Evolutionary conservation across 2,888 invertebrate species (phyloP), one percentile per base, ranked within the genome.

Genomic region (Papilio protenor): DNA sequence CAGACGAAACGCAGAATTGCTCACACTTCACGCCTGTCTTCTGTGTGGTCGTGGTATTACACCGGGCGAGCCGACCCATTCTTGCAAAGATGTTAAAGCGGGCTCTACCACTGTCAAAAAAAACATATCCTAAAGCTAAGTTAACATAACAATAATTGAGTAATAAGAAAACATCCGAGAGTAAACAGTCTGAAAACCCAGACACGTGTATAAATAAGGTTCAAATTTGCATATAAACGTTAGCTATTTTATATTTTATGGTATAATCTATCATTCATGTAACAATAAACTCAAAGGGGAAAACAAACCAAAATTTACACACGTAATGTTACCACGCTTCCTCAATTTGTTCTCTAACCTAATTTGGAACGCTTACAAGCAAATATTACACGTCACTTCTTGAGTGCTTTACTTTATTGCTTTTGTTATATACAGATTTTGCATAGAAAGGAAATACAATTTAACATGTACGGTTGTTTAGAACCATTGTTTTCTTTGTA

Each of bases 391-490:
- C 52, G 52, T 52, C 52, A n/a, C 18, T 52, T 52, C 52, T 52
- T 52, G n/a, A 18, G 52, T 52, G 52, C n/a, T 52, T 52, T 61
- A 74, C 71, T 75, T 81, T 75, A 40, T 47, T 66, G n/a, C 55
- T 6, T 69, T 66, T 55, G 45, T 55, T n/a, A n/a, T 73, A 27
- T 21, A 40, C 21, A 45, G 14, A 49, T 49, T 52, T 52, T 52
- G 52, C n/a, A 52, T 52, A 52, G 18, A 52, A 52, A 52, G 52
- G 4, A 18, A 52, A 52, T 18, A 52, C 52, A 52, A 52, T 52
- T 16, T 52, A 18, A 16, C n/a, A 5, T 52, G 18, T 4, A 52
- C 16, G 16, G 52, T 52, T 5, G 16, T 52, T 52, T 16, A n/a
- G 52, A 52, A 16, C 5, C 18, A 40, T 52, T 1, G 4, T 6